Percentiles rank a stretch among this genome's conserved stretches.
Evolutionary conservation across 1,140 invertebrate species (phyloP).

Genomic region (Ceratitis capitata): DNA sequence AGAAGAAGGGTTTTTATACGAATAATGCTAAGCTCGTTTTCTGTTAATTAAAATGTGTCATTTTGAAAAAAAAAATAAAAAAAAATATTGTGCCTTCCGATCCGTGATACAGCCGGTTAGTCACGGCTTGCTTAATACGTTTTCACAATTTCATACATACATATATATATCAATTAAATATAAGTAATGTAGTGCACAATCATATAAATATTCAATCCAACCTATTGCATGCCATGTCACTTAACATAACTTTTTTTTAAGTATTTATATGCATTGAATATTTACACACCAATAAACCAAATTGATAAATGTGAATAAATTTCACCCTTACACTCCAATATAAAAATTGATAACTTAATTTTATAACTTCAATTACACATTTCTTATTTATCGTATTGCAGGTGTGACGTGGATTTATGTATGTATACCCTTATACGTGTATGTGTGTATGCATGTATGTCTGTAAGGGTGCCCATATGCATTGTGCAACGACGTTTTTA

Average conservation of each 20-base stretch:
- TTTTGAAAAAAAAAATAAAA: too few relatives aligned
- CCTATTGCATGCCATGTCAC: background rate
- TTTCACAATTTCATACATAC: background rate
- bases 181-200: background rate
- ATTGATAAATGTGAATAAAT: background rate
- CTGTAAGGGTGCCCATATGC: background rate
- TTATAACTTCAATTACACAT: background rate
- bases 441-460: too few relatives aligned
- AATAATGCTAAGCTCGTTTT: too few relatives aligned
- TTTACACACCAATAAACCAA: background rate
- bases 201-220: background rate
- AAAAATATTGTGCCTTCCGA: too few relatives aligned
- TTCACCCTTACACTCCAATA: background rate
- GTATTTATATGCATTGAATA: background rate
- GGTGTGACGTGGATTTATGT: too few relatives aligned
- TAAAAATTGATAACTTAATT: constrained; percentile 7
- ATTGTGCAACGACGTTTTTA: background rate
- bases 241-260: constrained; percentile 7
- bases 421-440: too few relatives aligned
- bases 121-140: too few relatives aligned
- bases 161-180: background rate
- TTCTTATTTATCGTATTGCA: background rate
- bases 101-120: too few relatives aligned
- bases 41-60: too few relatives aligned
- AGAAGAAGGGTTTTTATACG: too few relatives aligned